These are phyloP conservation scores for Steatocranus sp. DNA, from an alignment of 2,797 vertebrate genomes.

Conservation along the genomic window DNA sequence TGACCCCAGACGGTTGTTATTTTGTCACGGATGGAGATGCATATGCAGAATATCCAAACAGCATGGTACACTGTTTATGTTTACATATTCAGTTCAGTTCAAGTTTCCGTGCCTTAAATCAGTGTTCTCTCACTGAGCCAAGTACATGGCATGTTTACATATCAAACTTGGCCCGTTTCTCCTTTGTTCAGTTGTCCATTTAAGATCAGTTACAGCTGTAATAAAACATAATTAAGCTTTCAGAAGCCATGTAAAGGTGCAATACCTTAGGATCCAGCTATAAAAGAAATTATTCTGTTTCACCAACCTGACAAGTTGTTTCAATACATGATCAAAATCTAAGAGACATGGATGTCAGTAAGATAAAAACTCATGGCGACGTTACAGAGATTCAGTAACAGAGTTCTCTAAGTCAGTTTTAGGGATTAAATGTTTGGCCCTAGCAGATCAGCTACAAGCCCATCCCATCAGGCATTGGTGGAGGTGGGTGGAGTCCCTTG, in stretches of 20 bases:
- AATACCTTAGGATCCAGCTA: not conserved
- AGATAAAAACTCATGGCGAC: not conserved
- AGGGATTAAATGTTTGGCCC: not conserved
- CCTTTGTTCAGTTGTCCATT: not conserved
- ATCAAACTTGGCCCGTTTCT: not conserved
- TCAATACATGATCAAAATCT: not conserved
- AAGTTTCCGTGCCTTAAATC: not conserved
- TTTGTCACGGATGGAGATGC: not conserved
- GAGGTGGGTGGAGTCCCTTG: not conserved
- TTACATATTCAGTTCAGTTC: not conserved
- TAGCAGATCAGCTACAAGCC: not conserved
- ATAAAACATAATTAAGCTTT: not conserved
- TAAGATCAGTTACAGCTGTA: not conserved
- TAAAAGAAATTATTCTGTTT: not conserved
- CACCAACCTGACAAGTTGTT: not conserved
- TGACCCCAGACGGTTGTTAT: not conserved
- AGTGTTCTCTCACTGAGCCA: not conserved
- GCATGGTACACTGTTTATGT: not conserved
- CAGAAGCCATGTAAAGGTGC: not conserved
- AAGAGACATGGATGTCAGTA: not conserved
- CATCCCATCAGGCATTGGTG: not conserved
- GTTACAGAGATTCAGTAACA: not conserved
- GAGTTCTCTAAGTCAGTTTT: not conserved
- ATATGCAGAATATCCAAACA: not conserved
- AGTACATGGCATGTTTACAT: not conserved